phyloP scores from a whole-genome alignment of 2,113 vertebrate genomes.

The Ammodytes marinus region DNA sequence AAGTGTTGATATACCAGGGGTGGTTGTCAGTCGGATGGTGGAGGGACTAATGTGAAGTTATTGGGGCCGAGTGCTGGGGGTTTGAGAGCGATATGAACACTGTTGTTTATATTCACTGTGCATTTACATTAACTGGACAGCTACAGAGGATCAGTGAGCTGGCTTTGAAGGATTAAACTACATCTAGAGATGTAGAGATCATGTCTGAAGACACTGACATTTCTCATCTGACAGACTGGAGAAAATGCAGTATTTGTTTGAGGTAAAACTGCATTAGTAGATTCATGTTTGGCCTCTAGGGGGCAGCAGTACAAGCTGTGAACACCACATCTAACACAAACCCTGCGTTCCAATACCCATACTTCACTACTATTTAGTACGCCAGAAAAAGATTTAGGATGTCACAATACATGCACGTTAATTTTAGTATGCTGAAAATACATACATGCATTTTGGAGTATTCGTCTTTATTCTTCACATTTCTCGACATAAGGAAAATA shows the following conservation, averaged over 20 bases:
- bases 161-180: background rate
- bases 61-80: slow-evolving; percentile 7
- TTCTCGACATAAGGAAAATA: too few relatives aligned
- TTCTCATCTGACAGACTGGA: background rate
- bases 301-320: slow-evolving; percentile 18
- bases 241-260: slow-evolving; percentile 13
- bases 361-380: too few relatives aligned
- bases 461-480: too few relatives aligned
- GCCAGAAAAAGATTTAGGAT: too few relatives aligned
- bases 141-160: background rate
- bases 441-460: too few relatives aligned
- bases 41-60: slow-evolving; percentile 30
- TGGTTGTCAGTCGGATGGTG: slow-evolving; percentile 14
- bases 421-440: too few relatives aligned
- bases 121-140: slow-evolving; percentile 18
- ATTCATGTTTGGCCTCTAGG: background rate
- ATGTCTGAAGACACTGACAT: background rate
- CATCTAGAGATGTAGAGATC: background rate
- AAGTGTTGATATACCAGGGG: background rate
- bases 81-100: slow-evolving; percentile 3
- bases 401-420: too few relatives aligned
- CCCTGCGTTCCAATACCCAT: too few relatives aligned
- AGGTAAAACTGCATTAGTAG: background rate
- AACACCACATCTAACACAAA: background rate
- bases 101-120: slow-evolving; percentile 45